phyloP scores from a whole-genome alignment of 1,140 invertebrate genomes.

The Drosophila persimilis region DNA sequence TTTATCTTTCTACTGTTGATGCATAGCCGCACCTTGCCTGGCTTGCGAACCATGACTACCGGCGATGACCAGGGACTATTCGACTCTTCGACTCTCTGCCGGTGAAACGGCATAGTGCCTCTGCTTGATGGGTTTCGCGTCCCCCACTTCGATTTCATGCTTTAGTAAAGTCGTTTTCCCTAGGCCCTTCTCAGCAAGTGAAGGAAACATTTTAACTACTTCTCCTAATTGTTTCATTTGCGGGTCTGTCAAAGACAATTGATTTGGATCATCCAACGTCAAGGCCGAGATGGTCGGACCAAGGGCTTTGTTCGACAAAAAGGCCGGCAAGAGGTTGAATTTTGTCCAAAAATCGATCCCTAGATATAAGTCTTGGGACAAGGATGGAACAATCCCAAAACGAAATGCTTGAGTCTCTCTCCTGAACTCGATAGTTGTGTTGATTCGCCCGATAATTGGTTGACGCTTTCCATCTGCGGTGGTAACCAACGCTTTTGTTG shows the following conservation, averaged over 20 bases:
- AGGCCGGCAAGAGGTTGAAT: neutral
- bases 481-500: neutral
- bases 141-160: constrained; percentile 10
- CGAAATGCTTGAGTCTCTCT: neutral
- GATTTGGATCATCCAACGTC: neutral
- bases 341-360: neutral
- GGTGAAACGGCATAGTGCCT: constrained; percentile 11
- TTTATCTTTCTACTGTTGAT: constrained; percentile 7
- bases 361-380: neutral
- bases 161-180: constrained; percentile 1
- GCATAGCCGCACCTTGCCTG: constrained; percentile 4
- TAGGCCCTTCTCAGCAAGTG: constrained; percentile 3
- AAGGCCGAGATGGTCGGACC: no score
- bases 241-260: no score
- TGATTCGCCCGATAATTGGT: neutral
- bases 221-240: neutral
- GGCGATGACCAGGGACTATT: constrained; percentile 18
- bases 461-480: neutral
- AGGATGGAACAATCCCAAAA: neutral
- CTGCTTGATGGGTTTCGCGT: constrained; percentile 20
- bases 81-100: constrained; percentile 23
- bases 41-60: constrained; percentile 6
- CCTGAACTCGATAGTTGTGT: neutral
- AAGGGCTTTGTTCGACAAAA: no score
- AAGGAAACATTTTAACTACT: neutral